A percentile compares a stretch with the other conserved stretches of the same genome.
These are phyloP conservation scores for Grallaria varia DNA, from an alignment of 2,113 vertebrate genomes.

Conservation along the genomic window DNA sequence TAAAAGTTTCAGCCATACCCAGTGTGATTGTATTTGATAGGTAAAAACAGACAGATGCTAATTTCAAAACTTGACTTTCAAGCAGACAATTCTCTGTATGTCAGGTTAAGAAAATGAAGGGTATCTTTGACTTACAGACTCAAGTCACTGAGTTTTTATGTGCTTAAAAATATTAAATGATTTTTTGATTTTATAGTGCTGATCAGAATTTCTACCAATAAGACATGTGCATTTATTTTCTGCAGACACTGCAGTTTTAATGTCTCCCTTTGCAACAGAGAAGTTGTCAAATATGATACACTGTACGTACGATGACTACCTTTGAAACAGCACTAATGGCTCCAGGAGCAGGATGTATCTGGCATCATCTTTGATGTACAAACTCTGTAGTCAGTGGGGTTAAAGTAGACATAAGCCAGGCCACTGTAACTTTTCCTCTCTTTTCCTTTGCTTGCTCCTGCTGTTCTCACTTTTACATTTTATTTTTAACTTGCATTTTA, in stretches of 20 bases:
- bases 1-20: background rate
- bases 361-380: background rate
- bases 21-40: constrained; percentile 18
- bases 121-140: background rate
- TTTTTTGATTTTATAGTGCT: constrained; percentile 32
- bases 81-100: background rate
- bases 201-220: constrained; percentile 25
- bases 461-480: background rate
- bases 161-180: constrained; percentile 19
- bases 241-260: background rate
- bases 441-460: background rate
- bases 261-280: background rate
- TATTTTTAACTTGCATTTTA: background rate
- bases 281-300: background rate
- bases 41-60: constrained; percentile 20
- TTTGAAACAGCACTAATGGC: background rate
- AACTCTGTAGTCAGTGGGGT: background rate
- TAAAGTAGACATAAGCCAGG: background rate
- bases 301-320: background rate
- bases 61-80: constrained; percentile 40
- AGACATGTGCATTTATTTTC: constrained; percentile 15
- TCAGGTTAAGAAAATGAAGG: background rate
- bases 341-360: background rate
- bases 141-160: background rate
- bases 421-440: background rate